Base-by-base conservation (phyloP, 2,888 invertebrate genomes). In the Tachina fera region DNA sequence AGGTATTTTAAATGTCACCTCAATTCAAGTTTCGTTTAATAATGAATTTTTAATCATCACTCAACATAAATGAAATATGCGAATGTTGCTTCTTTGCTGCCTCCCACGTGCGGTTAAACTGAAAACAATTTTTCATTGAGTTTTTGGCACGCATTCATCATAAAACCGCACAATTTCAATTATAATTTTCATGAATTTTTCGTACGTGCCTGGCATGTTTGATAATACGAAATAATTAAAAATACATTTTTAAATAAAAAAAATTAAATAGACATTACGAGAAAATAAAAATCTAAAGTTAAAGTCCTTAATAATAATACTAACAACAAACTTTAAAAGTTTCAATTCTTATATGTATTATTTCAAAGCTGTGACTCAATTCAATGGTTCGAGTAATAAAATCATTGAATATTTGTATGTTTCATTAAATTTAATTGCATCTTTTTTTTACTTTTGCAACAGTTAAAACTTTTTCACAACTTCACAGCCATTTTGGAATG, bases 101-200 rank as follows among this genome's bases (percentile, higher is more conserved):
- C 39, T 31, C 19, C 16, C 53, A 8, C 53, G 4, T 16, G 16
- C 16, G 41, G n/a, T 43, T 53, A 22, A 53, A 56, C 14, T 53
- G 9, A 39, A 31, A 58, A 39, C 19, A 61, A 16, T 61, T 58
- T 72, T 72, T 22, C 71, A 47, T 58, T 72, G n/a, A 47, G 47
- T 31, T 74, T n/a, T 45, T 49, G 11, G 14, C 19, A 49, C 10
- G 19, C 13, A 63, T 51, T 41, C 61, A 51, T 51, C 41, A 61
- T 41, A 14, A 61, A 74, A 61, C 74, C 74, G 14, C 47, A 74
- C 74, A 61, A 39, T 74, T 61, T 41, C n/a, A 51, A 60, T 63
- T 51, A 41, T 41, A 74, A 51, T 61, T 63, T 61, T 41, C 14
- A 41, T 61, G 39, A 14, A 49, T 39, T 49, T 72, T 61, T 61